Percentiles rank a stretch among this genome's conserved stretches.
Evolutionary conservation across 2,888 invertebrate genomes (phyloP).

Genomic region (Dorcus parallelipipedus): DNA sequence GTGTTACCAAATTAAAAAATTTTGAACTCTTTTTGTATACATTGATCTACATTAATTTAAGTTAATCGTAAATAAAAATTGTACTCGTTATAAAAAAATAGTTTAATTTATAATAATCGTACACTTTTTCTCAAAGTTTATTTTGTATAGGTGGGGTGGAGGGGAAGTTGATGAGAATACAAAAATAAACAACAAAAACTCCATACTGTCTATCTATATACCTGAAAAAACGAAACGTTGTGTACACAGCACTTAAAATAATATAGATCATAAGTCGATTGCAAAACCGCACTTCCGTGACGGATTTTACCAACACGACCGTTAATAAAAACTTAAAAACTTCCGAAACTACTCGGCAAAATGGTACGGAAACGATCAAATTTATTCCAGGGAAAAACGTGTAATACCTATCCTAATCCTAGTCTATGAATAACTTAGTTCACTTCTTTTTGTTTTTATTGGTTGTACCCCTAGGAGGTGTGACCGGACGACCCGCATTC

Average conservation of each 20-base stretch:
- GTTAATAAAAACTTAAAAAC: too few species aligned
- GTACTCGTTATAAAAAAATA: conserved; percentile 3
- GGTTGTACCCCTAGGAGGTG: conserved; percentile 92
- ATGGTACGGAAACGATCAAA: neutral
- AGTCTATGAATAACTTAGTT: conserved; percentile 37
- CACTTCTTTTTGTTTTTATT: conserved; percentile 94
- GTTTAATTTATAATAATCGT: neutral
- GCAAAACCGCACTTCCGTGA: too few species aligned
- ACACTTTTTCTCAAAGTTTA: neutral
- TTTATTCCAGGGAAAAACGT: neutral
- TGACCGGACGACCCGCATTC: conserved; percentile 94
- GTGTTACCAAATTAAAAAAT: too few species aligned
- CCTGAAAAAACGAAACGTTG: conserved; percentile 1
- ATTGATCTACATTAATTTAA: neutral
- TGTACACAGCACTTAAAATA: conserved; percentile 3
- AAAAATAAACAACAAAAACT: conserved; percentile 5
- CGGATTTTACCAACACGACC: too few species aligned
- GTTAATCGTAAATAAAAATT: conserved; percentile 1
- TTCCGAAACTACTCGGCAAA: too few species aligned
- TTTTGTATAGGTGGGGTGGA: neutral
- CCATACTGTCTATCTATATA: conserved; percentile 1
- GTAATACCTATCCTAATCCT: conserved; percentile 9
- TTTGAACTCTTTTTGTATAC: too few species aligned
- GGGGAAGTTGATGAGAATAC: neutral
- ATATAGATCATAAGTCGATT: conserved; percentile 4